Base-by-base conservation (phyloP, 1,140 invertebrate genomes). In the Drosophila kurseongensis region DNA sequence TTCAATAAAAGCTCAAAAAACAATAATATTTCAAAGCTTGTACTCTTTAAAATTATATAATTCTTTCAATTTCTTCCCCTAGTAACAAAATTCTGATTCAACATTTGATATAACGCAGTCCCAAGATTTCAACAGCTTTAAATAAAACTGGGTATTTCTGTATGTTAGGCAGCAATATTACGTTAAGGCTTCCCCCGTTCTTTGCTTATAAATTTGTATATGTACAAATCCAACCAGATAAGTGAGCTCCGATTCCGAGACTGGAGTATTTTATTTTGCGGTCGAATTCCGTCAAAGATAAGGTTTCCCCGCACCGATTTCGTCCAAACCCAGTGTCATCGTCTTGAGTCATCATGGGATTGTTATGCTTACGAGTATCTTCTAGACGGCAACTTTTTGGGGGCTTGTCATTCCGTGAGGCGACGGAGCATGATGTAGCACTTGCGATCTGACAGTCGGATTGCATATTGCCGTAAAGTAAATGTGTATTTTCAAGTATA, bases 401-500 rank as follows among this genome's bases (percentile, higher is more conserved):
- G 83, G 82, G 82, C 82, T 86, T 81, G 82, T 88, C 81, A 58
- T 58, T 45, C 35, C 42, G 35, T 45, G 32, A 35, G 50, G 57
- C 72, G 52, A 75, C 45, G 38, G 4, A 38, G 82, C 66, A 83
- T 88, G 82, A 86, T 76, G 40, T 16, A 45, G 75, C 83, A 79
- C 29, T 79, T 76, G 55, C 23, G 57, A 50, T 47, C 51, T 62
- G 79, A 82, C 81, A 88, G 75, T 73, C 66, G 62, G 52, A 63
- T 54, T 78, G 76, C 50, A 81, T 32, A 66, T 38, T 13, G 23
- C 27, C 27, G 12, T 12, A 12, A 14, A n/a, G 5, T 9, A 59
- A 42, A 35, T 12, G 32, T 27, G 36, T 16, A 55, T 35, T 18
- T 10, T 54, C 35, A 18, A 44, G 40, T 62, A n/a, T 14, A 48